Percentiles rank a stretch among this genome's conserved stretches.
Evolutionary conservation across 2,113 vertebrate species (phyloP).

Genomic region (Elaphurus davidianus): DNA sequence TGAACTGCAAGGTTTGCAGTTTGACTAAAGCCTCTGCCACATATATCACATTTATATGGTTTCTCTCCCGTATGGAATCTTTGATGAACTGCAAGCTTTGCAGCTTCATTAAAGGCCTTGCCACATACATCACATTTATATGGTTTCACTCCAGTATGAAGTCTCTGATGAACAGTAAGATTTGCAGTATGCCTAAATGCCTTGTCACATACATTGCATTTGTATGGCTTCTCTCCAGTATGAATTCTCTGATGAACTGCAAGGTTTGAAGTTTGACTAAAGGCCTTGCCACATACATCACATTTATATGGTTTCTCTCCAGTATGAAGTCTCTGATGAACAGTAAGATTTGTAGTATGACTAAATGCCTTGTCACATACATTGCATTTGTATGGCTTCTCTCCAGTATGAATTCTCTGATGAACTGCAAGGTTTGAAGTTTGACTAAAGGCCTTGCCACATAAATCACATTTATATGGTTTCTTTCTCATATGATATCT

Average conservation of each 20-base stretch:
- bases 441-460: too few species aligned
- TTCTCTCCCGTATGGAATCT: neutral
- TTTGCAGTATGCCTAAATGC: too few species aligned
- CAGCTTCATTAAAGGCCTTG: fast-evolving
- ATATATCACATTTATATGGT: too few species aligned
- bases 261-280: fast-evolving
- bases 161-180: too few species aligned
- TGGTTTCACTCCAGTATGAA: too few species aligned
- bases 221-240: neutral
- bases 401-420: too few species aligned
- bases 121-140: neutral
- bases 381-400: too few species aligned
- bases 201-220: neutral
- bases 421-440: too few species aligned
- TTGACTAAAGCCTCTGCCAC: too few species aligned
- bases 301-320: neutral
- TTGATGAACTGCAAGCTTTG: fast-evolving
- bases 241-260: neutral
- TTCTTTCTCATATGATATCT: neutral
- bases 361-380: too few species aligned
- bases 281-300: neutral
- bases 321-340: neutral
- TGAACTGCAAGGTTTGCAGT: too few species aligned
- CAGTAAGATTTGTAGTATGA: too few species aligned
- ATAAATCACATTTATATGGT: neutral